These are phyloP conservation scores for Ascaphus truei DNA, from an alignment of 2,113 vertebrate genomes.

Conservation along the genomic window DNA sequence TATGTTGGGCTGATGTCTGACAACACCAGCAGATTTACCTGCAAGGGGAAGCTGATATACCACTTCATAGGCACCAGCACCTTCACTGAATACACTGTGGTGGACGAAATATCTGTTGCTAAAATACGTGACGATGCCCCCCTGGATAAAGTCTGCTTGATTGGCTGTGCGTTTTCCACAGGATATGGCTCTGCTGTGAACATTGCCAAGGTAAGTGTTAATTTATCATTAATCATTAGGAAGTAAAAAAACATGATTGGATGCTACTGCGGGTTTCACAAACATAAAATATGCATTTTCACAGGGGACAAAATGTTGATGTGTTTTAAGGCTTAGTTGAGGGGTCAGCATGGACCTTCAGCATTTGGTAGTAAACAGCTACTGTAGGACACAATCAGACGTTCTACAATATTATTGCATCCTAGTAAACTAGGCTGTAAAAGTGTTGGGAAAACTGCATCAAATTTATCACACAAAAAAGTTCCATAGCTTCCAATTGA, in stretches of 20 bases:
- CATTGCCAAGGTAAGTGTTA: constrained; percentile 61
- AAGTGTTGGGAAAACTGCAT: not conserved
- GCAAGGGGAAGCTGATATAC: constrained; percentile 66
- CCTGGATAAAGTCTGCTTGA: constrained; percentile 72
- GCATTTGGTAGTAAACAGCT: too few relatives aligned
- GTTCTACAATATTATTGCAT: too few relatives aligned
- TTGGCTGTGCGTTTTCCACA: constrained; percentile 72
- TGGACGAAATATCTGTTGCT: constrained; percentile 57
- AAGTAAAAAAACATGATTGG: too few relatives aligned
- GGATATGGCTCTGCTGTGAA: constrained; percentile 79
- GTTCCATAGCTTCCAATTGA: too few relatives aligned
- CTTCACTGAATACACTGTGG: constrained; percentile 77
- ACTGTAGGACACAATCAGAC: too few relatives aligned
- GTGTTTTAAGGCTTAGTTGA: not conserved
- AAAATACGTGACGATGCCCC: constrained; percentile 70
- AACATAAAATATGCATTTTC: too few relatives aligned
- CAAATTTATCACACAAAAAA: too few relatives aligned
- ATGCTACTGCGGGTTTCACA: too few relatives aligned
- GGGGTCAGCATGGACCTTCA: too few relatives aligned
- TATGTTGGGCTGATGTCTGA: constrained; percentile 47
- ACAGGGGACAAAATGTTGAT: not conserved
- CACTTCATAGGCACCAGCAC: constrained; percentile 75
- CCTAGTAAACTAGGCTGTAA: too few relatives aligned
- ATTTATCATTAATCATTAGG: not conserved
- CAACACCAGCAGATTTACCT: constrained; percentile 64